Evolutionary conservation across 2,113 vertebrate genomes (phyloP).

Genomic region (Psittacula cyanocephala): DNA sequence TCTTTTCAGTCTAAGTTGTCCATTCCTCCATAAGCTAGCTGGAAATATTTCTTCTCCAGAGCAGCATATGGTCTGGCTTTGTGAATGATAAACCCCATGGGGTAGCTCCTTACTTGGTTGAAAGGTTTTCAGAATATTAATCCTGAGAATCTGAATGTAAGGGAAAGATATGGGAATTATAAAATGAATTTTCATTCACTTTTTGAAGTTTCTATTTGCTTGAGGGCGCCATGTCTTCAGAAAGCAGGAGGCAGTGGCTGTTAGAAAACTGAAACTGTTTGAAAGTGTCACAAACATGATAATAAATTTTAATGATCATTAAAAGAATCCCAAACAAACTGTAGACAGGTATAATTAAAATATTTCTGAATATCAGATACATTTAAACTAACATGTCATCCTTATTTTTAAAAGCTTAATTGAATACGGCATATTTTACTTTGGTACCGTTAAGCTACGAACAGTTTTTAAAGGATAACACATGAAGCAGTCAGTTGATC

Average conservation of each 20-base stretch:
- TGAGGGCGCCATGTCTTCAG: neutral
- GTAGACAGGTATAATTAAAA: neutral
- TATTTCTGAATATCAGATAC: neutral
- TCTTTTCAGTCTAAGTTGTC: neutral
- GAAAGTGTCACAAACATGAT: neutral
- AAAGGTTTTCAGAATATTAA: conserved; percentile 61
- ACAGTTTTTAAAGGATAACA: neutral
- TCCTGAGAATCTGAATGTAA: conserved; percentile 19
- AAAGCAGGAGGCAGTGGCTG: neutral
- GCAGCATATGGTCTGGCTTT: conserved; percentile 13
- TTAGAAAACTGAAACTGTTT: neutral
- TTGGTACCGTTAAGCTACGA: neutral
- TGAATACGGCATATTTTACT: neutral
- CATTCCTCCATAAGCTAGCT: neutral
- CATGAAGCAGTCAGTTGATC: neutral
- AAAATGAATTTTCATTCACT: neutral
- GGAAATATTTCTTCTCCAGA: conserved; percentile 23
- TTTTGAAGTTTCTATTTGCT: neutral
- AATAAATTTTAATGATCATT: neutral
- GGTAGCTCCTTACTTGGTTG: conserved; percentile 47
- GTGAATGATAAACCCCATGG: conserved; percentile 44
- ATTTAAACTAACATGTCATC: neutral
- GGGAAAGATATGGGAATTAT: neutral
- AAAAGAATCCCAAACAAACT: neutral
- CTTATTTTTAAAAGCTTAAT: neutral